Evolutionary conservation across 1,140 invertebrate genomes (phyloP).

Genomic region (Drosophila sp.): DNA sequence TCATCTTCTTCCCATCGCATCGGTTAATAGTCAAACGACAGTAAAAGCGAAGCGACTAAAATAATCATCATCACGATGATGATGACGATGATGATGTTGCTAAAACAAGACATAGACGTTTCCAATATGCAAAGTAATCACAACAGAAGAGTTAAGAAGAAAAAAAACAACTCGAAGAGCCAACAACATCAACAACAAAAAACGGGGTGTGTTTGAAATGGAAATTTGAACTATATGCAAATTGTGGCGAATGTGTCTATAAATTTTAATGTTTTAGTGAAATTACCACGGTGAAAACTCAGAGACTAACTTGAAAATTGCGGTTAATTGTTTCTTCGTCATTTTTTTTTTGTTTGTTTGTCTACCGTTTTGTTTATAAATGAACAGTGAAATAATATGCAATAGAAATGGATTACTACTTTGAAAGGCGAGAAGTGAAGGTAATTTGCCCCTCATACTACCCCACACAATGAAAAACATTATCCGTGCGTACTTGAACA

Average conservation of each 20-base stretch:
- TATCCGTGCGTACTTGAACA: not conserved
- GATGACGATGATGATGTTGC: conserved; percentile 61
- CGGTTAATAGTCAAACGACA: conserved; percentile 64
- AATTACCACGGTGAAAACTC: conserved; percentile 70
- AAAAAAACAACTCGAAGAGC: not conserved
- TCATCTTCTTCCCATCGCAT: conserved; percentile 32
- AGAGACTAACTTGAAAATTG: conserved; percentile 54
- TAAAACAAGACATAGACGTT: conserved; percentile 59
- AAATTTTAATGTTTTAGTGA: conserved; percentile 74
- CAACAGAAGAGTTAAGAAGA: conserved; percentile 47
- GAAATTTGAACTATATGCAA: conserved; percentile 77
- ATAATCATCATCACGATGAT: conserved; percentile 35
- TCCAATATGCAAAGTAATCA: conserved; percentile 77
- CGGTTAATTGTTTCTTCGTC: conserved; percentile 37
- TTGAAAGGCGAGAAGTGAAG: conserved; percentile 63
- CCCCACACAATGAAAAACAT: not conserved
- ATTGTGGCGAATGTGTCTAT: conserved; percentile 64
- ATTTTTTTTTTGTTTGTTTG: conserved; percentile 25
- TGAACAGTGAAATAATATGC: conserved; percentile 47
- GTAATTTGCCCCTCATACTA: conserved; percentile 33
- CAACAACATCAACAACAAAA: conserved; percentile 40
- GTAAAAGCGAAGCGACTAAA: conserved; percentile 65
- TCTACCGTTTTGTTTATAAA: not conserved
- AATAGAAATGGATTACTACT: conserved; percentile 71
- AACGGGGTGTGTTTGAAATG: conserved; percentile 72